Percentiles rank a stretch among this genome's conserved stretches.
phyloP scores from a whole-genome alignment of 2,888 invertebrate species.

The Leucophenga maculata region DNA sequence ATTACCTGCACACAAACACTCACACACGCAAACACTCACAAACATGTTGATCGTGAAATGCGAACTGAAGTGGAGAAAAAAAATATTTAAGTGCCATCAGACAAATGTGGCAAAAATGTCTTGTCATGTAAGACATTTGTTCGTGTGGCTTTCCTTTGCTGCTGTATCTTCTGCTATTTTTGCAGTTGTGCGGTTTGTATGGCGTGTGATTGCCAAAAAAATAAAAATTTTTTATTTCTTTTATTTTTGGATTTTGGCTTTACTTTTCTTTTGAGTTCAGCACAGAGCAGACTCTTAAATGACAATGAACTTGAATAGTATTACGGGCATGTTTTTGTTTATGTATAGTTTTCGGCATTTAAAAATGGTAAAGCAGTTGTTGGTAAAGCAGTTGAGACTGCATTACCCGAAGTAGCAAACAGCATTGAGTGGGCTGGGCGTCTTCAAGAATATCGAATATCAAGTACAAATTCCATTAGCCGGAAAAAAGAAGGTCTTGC shows the following conservation, averaged over 20 bases:
- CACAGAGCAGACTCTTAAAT: constrained; percentile 31
- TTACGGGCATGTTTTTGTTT: constrained; percentile 7
- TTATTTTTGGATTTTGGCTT: background rate
- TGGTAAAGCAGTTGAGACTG: too few species aligned
- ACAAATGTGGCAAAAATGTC: constrained; percentile 5
- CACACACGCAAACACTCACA: too few species aligned
- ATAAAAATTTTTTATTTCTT: background rate
- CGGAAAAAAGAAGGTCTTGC: too few species aligned
- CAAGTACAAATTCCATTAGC: too few species aligned
- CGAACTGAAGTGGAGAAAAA: background rate
- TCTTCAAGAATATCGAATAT: too few species aligned
- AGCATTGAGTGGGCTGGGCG: too few species aligned
- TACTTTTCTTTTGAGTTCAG: too few species aligned
- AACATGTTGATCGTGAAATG: background rate
- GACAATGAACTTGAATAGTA: constrained; percentile 47
- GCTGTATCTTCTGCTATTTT: background rate
- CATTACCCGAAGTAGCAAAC: too few species aligned
- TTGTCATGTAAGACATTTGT: constrained; percentile 19
- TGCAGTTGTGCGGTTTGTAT: background rate
- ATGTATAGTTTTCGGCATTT: constrained; percentile 20
- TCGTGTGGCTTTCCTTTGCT: constrained; percentile 17
- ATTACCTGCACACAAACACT: constrained; percentile 7
- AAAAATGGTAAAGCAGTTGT: too few species aligned
- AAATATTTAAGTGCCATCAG: background rate
- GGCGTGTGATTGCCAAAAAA: constrained; percentile 2